Percentiles rank a stretch among this genome's conserved stretches.
These are phyloP conservation scores for Globicephala melas DNA, from an alignment of 2,113 vertebrate species.

Conservation along the genomic window DNA sequence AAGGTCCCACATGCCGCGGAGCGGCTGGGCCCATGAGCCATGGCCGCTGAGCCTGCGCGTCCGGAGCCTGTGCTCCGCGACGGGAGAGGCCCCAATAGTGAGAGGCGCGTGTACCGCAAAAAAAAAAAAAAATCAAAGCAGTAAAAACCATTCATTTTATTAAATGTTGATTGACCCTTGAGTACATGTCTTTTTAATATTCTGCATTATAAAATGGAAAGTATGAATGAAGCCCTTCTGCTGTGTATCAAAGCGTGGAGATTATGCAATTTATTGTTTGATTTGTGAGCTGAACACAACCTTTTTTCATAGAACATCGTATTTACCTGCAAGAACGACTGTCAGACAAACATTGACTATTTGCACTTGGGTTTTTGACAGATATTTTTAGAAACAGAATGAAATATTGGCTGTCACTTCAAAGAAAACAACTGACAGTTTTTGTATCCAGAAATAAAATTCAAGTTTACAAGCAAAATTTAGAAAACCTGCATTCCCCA, in stretches of 20 bases:
- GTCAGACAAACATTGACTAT: too few relatives aligned
- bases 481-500: neutral
- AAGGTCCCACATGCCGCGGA: too few relatives aligned
- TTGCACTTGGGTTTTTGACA: neutral
- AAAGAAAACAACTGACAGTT: neutral
- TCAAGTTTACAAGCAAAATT: neutral
- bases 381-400: neutral
- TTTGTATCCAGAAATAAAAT: neutral
- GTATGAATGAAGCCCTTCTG: neutral
- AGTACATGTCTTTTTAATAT: neutral
- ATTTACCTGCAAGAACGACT: neutral
- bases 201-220: neutral
- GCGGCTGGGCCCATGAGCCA: too few relatives aligned
- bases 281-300: neutral
- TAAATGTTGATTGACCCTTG: neutral
- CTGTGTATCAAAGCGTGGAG: neutral
- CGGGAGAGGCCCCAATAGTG: too few relatives aligned
- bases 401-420: neutral
- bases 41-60: too few relatives aligned
- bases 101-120: too few relatives aligned
- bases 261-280: neutral
- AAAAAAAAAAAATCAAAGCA: neutral
- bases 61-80: accelerated
- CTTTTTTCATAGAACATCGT: neutral
- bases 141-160: neutral